These are phyloP conservation scores for Antrozous pallidus DNA, from an alignment of 2,797 vertebrate species.

Conservation along the genomic window DNA sequence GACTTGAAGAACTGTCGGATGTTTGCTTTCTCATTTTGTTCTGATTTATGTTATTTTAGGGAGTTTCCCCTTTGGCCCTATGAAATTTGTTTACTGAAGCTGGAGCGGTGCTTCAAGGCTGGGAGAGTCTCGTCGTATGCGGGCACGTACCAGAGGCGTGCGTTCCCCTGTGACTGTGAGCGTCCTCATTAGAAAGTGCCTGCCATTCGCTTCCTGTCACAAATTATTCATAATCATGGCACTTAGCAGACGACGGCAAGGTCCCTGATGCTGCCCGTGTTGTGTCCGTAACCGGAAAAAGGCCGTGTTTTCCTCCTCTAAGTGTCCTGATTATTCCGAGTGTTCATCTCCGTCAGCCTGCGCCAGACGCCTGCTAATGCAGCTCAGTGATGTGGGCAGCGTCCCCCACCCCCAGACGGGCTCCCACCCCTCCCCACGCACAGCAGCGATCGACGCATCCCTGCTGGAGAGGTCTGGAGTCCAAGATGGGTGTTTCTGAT, in stretches of 20 bases:
- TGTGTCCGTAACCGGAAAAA: neutral
- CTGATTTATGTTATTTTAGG: neutral
- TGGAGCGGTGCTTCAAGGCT: neutral
- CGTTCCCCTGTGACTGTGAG: neutral
- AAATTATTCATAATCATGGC: neutral
- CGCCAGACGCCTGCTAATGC: neutral
- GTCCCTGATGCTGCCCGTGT: neutral
- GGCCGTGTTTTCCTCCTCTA: neutral
- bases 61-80: neutral
- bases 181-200: neutral
- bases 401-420: fast-evolving
- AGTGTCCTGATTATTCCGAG: neutral
- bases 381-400: fast-evolving
- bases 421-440: neutral
- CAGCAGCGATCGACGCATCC: fast-evolving
- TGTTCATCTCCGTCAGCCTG: neutral
- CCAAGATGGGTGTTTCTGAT: fast-evolving
- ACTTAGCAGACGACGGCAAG: neutral
- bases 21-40: neutral
- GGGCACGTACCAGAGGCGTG: fast-evolving
- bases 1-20: neutral
- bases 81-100: neutral
- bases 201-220: neutral
- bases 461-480: too few relatives aligned
- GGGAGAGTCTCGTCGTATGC: neutral